Percentiles rank a stretch among this genome's conserved stretches.
These are phyloP conservation scores for Acleris holmiana DNA, from an alignment of 2,888 invertebrate genomes.

Conservation along the genomic window DNA sequence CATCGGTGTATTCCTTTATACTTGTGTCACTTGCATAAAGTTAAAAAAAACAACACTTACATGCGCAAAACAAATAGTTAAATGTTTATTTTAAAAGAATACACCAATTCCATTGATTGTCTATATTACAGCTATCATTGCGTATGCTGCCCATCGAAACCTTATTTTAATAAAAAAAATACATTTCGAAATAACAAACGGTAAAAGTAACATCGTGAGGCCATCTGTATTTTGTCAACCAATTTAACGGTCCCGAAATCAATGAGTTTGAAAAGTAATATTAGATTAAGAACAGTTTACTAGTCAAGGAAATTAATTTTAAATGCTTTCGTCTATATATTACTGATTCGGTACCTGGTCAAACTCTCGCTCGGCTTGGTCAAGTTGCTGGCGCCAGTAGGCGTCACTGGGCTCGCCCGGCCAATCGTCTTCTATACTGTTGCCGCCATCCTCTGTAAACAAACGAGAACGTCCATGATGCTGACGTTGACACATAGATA, in stretches of 20 bases:
- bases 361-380: constrained; percentile 78
- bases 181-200: too few relatives aligned
- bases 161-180: not conserved
- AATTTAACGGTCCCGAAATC: not conserved
- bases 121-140: not conserved
- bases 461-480: not conserved
- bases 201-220: not conserved
- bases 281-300: not conserved
- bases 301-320: constrained; percentile 1
- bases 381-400: constrained; percentile 80
- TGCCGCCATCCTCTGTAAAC: constrained; percentile 73
- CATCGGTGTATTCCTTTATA: constrained; percentile 11
- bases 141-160: not conserved
- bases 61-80: constrained; percentile 3
- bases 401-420: constrained; percentile 83
- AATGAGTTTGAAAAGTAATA: too few relatives aligned
- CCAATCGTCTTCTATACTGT: constrained; percentile 74
- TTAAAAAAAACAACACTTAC: not conserved
- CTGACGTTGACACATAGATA: not conserved
- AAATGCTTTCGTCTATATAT: too few relatives aligned
- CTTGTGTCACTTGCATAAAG: not conserved
- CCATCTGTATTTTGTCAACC: not conserved
- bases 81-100: constrained; percentile 4
- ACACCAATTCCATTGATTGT: not conserved
- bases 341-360: constrained; percentile 66